phyloP scores from a whole-genome alignment of 2,888 invertebrate species.

The Tachina grossa region DNA sequence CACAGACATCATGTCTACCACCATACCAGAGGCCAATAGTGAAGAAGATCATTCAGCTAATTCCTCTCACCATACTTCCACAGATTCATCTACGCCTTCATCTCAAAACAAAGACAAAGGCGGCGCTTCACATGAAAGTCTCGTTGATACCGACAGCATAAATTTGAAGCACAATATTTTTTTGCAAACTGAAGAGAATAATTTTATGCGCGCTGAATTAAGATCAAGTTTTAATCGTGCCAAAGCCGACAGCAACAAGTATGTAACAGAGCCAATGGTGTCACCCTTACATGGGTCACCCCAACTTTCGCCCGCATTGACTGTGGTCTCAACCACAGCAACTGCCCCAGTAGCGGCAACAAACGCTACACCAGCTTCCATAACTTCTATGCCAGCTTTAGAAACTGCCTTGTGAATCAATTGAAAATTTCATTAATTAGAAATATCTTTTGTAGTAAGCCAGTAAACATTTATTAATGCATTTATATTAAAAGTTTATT shows the following conservation, averaged over 20 bases:
- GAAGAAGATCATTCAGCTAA: slow-evolving; percentile 89
- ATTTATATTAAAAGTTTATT: slow-evolving; percentile 59
- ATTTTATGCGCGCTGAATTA: slow-evolving; percentile 82
- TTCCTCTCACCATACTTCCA: slow-evolving; percentile 84
- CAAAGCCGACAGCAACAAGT: slow-evolving; percentile 47
- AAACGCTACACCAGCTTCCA: slow-evolving; percentile 54
- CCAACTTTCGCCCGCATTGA: slow-evolving; percentile 17
- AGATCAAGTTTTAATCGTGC: slow-evolving; percentile 72
- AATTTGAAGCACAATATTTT: slow-evolving; percentile 82
- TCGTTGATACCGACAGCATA: slow-evolving; percentile 74
- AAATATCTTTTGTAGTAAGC: slow-evolving; percentile 28
- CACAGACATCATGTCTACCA: slow-evolving; percentile 92
- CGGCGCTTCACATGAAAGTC: slow-evolving; percentile 38
- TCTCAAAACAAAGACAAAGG: slow-evolving; percentile 5
- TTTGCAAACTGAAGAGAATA: slow-evolving; percentile 82
- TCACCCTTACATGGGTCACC: slow-evolving; percentile 18
- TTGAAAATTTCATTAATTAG: slow-evolving; percentile 5
- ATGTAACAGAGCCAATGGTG: slow-evolving; percentile 18
- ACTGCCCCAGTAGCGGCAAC: slow-evolving; percentile 3
- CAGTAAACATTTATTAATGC: slow-evolving; percentile 60
- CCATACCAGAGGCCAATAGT: slow-evolving; percentile 92
- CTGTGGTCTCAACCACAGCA: slow-evolving; percentile 5
- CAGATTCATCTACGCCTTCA: slow-evolving; percentile 76
- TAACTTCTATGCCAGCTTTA: slow-evolving; percentile 76
- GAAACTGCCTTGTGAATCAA: slow-evolving; percentile 79